Base-by-base conservation (phyloP, 2,113 vertebrate genomes). In the Chaetodon auriga region DNA sequence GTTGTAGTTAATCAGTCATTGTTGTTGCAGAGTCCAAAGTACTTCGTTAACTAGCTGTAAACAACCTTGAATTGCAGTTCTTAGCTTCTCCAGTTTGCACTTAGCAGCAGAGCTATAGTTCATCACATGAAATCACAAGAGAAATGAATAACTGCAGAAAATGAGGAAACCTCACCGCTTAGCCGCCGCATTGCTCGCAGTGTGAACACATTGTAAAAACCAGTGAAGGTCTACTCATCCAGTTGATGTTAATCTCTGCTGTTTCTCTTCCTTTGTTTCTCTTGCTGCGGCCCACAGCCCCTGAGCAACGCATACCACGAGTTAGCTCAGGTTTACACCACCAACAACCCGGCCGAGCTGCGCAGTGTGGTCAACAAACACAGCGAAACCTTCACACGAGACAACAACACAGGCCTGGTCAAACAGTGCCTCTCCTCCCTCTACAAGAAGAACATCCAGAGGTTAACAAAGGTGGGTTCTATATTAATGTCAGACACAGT, bases 371-470 rank as follows among this genome's bases (percentile, higher is more conserved):
- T 99, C 92, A 98, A 93, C 93, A 99, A 98, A 95, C 98, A 99
- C 95, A 96, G 95, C 6, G 98, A 99, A 91, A 96, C 96, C 0
- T 99, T 99, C 84, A 95, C 96, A 74, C 95, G 97, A 13, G 98
- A 99, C 93, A 99, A 95, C 95, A 99, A 99, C 90, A 98, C 97
- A 80, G 98, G 98, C 35, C 95, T 99, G 94, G 98, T 99, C 90
- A 99, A 99, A 83, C 98, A 99, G 84, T 99, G 98, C 92, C 93
- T 99, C 91, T 99, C 98, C 19, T 99, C 98, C 48, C 96, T 99
- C 35, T 99, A 99, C 93, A 99, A 99, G 95, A 99, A 99, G 95
- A 99, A 99, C 91, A 99, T 99, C 87, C 98, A 99, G 93, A 96
- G 98, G 95, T 94, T 99, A 92, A 99, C 98, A 75, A 99, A 99